phyloP scores from a whole-genome alignment of 1,140 invertebrate species.

The Brachionus rotundiformis region DNA sequence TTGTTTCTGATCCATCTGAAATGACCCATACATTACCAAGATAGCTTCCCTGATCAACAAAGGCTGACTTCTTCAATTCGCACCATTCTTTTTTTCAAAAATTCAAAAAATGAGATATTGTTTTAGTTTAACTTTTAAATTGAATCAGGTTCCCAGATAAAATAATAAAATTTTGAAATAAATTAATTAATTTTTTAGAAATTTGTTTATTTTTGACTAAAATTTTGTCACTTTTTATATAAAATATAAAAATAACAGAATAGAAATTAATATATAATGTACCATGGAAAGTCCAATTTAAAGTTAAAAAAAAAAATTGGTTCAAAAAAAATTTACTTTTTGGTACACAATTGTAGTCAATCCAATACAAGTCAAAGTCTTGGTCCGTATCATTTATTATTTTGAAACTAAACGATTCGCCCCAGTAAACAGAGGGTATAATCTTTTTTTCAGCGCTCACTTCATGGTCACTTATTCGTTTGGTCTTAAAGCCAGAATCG shows the following conservation, averaged over 20 bases:
- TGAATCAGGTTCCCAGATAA: no score
- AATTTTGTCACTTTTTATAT: no score
- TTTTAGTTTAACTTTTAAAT: no score
- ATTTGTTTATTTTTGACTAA: no score
- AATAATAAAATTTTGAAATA: no score
- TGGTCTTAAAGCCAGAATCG: not conserved
- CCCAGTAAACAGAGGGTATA: not conserved
- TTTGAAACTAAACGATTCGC: not conserved
- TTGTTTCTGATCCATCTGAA: not conserved
- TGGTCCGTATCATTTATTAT: not conserved
- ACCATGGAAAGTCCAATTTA: not conserved
- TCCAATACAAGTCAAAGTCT: not conserved
- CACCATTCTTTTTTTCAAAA: no score
- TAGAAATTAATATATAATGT: no score
- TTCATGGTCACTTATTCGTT: not conserved
- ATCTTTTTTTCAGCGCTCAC: not conserved
- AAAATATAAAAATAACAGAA: no score
- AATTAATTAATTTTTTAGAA: no score
- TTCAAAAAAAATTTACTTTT: not conserved
- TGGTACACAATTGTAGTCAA: not conserved
- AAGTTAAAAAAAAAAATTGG: no score
- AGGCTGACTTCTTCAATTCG: not conserved
- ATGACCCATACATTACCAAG: not conserved
- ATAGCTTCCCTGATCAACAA: not conserved
- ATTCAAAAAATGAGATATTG: no score